These are phyloP conservation scores for Leptopterna dolabrata DNA, from an alignment of 2,888 invertebrate species.

Conservation along the genomic window DNA sequence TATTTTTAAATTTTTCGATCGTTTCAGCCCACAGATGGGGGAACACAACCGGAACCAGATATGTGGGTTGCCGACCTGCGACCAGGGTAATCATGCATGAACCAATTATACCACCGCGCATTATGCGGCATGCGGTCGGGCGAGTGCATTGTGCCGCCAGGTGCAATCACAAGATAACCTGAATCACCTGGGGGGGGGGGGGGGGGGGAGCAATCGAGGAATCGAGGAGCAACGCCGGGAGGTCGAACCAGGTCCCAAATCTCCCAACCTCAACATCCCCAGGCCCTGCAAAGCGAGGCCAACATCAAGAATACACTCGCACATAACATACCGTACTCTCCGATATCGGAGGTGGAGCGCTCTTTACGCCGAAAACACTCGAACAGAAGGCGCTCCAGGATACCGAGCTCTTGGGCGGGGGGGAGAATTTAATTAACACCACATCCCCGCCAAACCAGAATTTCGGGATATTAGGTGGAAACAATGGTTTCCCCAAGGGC, in stretches of 20 bases:
- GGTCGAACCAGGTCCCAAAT: not conserved
- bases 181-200: not conserved
- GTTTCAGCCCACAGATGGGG: not conserved
- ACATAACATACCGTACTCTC: not conserved
- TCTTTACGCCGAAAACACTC: not conserved
- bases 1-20: not conserved
- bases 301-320: not conserved
- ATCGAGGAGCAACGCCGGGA: not conserved
- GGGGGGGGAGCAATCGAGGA: not conserved
- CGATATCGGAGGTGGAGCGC: not conserved
- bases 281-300: not conserved
- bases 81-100: constrained; percentile 9
- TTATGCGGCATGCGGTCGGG: not conserved
- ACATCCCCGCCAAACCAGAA: not conserved
- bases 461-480: constrained; percentile 30
- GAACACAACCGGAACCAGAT: not conserved
- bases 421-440: not conserved
- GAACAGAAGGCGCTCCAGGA: not conserved
- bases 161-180: constrained; percentile 22
- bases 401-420: not conserved
- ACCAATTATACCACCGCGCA: not conserved
- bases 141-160: not conserved
- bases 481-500: not conserved
- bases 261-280: no score
- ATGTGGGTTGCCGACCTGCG: not conserved